Base-by-base conservation (phyloP, 2,113 vertebrate genomes). In the Talpa occidentalis region DNA sequence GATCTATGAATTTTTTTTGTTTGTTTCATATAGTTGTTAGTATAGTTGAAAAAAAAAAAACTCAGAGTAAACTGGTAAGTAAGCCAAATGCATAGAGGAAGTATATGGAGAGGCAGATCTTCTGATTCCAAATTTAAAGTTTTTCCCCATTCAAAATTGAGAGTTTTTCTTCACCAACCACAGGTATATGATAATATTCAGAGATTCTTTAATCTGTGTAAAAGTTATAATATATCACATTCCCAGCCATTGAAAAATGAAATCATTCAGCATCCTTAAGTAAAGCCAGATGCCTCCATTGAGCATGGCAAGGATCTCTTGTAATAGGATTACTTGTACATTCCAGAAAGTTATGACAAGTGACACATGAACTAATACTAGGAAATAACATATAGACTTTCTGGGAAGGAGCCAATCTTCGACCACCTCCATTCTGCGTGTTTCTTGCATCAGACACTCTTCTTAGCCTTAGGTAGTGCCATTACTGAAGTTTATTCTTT, bases 291-390 rank as follows among this genome's bases (percentile, higher is more conserved):
- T 77, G 54, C 60, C 77, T 96, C 73, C 49, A 52, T 21, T 84
- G 84, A 83, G 54, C 95, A 89, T 81, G 87, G 52, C 74, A 95
- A 91, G 52, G 42, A 56, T 85, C 73, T 95, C 74, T 88, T 94
- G 66, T 89, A 77, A 86, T 78, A 91, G 74, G 35, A 93, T 96
- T 83, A 72, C 79, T 95, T 77, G 44, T 87, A 47, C 49, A 74
- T 96, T 94, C 93, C 81, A 76, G 76, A 89, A 94, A 85, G 54
- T 93, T 96, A 81, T 92, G 90, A 85, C 82, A 94, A 73, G 26
- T 80, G 86, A 73, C 73, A 88, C 52, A 89, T 89, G 82, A 94
- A 67, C 86, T 87, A 78, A 83, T 84, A 44, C 32, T 94, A 78
- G 64, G 79, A 86, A 94, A 76, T 79, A 83, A 56, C 24, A 26